Evolutionary conservation across 2,113 vertebrate species (phyloP).

Genomic region (Osmerus eperlanus): DNA sequence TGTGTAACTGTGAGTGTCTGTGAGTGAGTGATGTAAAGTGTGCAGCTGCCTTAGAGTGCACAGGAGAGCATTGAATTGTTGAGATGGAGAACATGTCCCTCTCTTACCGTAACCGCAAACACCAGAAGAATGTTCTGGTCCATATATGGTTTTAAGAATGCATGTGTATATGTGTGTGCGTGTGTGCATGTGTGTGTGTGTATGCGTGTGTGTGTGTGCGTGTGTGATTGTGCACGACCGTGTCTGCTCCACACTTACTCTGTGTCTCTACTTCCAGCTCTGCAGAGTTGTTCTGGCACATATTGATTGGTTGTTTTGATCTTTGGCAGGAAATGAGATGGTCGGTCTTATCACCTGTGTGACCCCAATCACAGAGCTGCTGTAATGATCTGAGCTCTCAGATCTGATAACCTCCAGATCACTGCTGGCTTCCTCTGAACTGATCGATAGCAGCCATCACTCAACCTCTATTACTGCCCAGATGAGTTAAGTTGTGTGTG

Average conservation of each 20-base stretch:
- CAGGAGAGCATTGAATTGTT: conserved; percentile 35
- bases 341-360: conserved; percentile 49
- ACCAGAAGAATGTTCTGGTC: not conserved
- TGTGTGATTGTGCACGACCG: not conserved
- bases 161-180: not conserved
- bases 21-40: conserved; percentile 7
- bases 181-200: conserved; percentile 11
- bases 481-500: conserved; percentile 18
- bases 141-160: not conserved
- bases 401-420: conserved; percentile 40
- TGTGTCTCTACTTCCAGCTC: conserved; percentile 13
- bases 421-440: conserved; percentile 9
- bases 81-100: conserved; percentile 27
- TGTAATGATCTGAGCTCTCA: conserved; percentile 59
- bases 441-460: conserved; percentile 50
- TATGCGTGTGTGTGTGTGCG: conserved; percentile 11
- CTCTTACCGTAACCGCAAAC: conserved; percentile 51
- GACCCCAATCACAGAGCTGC: conserved; percentile 41
- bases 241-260: not conserved
- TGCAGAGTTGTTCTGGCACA: conserved; percentile 28
- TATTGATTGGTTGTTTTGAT: conserved; percentile 51
- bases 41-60: conserved; percentile 54
- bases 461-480: conserved; percentile 8
- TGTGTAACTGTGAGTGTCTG: conserved; percentile 14
- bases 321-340: conserved; percentile 57